Evolutionary conservation across 2,888 invertebrate species (phyloP).

Genomic region (Drosophila macrospina): DNA sequence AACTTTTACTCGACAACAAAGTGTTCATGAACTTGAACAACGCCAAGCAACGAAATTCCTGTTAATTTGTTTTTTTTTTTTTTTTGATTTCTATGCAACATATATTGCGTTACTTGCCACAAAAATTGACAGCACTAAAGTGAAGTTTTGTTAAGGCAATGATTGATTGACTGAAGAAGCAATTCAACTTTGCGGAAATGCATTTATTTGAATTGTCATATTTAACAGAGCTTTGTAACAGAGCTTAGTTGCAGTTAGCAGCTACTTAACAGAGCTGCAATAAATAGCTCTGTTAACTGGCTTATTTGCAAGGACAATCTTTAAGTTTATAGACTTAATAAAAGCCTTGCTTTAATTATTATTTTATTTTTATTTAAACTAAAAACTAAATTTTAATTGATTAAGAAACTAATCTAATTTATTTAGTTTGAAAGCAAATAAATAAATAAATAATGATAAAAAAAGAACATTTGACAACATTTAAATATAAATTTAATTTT

Average conservation of each 20-base stretch:
- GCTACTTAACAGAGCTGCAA: background rate
- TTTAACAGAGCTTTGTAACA: background rate
- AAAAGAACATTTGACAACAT: too few relatives aligned
- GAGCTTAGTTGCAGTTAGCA: background rate
- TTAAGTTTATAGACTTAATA: too few relatives aligned
- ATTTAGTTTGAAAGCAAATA: too few relatives aligned
- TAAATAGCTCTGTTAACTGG: background rate
- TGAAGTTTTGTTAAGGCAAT: slow-evolving; percentile 1
- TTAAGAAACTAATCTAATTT: too few relatives aligned
- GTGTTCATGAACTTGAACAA: slow-evolving; percentile 69
- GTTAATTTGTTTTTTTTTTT: background rate
- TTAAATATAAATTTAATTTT: too few relatives aligned
- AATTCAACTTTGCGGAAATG: slow-evolving; percentile 2
- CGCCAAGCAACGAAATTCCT: background rate
- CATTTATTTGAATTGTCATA: too few relatives aligned
- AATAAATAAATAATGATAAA: too few relatives aligned
- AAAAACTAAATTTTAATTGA: too few relatives aligned
- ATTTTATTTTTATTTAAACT: too few relatives aligned
- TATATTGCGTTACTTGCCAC: background rate
- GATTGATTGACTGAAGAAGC: background rate
- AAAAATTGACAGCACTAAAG: background rate
- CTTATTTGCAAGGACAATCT: too few relatives aligned
- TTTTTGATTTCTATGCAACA: background rate
- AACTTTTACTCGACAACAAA: slow-evolving; percentile 69
- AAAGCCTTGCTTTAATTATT: too few relatives aligned